Base-by-base conservation (phyloP, 2,888 invertebrate genomes). In the Dasysyrphus tricinctus region DNA sequence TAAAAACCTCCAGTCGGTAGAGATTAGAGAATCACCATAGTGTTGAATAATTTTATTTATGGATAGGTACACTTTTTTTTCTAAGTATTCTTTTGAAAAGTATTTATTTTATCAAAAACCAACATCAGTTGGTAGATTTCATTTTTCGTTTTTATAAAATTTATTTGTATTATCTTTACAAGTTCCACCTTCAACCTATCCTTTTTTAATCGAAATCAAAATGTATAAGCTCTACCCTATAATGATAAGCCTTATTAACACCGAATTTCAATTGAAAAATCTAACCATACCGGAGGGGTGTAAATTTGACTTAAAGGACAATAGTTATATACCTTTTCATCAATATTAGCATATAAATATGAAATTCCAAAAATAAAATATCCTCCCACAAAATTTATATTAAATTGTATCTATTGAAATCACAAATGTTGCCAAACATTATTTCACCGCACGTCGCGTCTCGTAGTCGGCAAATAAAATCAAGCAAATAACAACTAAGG, bases 341-440 rank as follows among this genome's bases (percentile, higher is more conserved):
- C 19, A 51, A 42, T 85, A 85, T 85, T 85, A 85, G 85, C 85
- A 85, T 85, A 85, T 85, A 85, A 81, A 86, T 86, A 82, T 82
- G 78, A 86, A 86, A 75, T 65, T 49, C 37, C 12, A 49, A 24
- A 79, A 82, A 70, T 75, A 82, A 75, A 82, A 65, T 57, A 57
- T 86, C 82, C 78, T 70, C 69, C 81, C 78, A 77, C 44, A 73
- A 49, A 63, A 73, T 69, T 34, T 11, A 47, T 47, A 9, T 19
- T 44, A 80, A 85, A 81, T 81, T 85, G 85, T 85, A 70, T 85
- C 81, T 69, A 77, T 85, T 80, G 81, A 81, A 81, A 74, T 81
- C 61, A 67, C 85, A 85, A 85, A 85, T 85, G 85, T 85, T 81
- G 44, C 77, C 34, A 73, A 80, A 49, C 19, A n/a, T 56, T 29